phyloP scores from a whole-genome alignment of 2,113 vertebrate genomes.

The Bostrychus sinensis region DNA sequence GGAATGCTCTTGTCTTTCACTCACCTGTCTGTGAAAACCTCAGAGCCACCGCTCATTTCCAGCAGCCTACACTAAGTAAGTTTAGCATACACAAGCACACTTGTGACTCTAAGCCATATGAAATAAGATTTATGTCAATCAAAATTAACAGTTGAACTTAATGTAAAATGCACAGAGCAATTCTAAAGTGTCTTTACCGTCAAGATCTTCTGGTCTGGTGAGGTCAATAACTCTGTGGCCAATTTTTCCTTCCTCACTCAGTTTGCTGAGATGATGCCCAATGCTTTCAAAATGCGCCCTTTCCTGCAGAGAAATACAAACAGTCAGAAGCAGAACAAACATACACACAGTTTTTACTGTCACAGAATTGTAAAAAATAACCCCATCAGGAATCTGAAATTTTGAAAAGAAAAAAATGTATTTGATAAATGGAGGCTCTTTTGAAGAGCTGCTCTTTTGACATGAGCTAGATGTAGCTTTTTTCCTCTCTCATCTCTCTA shows the following conservation, averaged over 20 bases:
- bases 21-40: slow-evolving; percentile 79
- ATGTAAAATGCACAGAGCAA: background rate
- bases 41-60: slow-evolving; percentile 52
- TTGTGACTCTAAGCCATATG: background rate
- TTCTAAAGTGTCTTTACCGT: slow-evolving; percentile 83
- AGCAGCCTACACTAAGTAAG: slow-evolving; percentile 37
- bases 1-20: slow-evolving; percentile 64
- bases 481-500: slow-evolving; percentile 65
- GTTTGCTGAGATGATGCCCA: slow-evolving; percentile 90
- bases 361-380: slow-evolving; percentile 35
- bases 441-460: slow-evolving; percentile 73
- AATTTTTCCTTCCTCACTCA: slow-evolving; percentile 92
- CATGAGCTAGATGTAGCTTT: slow-evolving; percentile 62
- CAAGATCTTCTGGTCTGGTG: slow-evolving; percentile 96
- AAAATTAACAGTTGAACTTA: background rate
- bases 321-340: slow-evolving; percentile 51
- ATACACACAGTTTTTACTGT: slow-evolving; percentile 30
- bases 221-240: slow-evolving; percentile 97
- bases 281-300: slow-evolving; percentile 93
- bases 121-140: background rate
- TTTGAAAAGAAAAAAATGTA: slow-evolving; percentile 50
- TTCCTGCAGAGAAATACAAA: slow-evolving; percentile 82
- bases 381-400: slow-evolving; percentile 46
- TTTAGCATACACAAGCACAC: slow-evolving; percentile 22
- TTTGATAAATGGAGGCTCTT: slow-evolving; percentile 65